Evolutionary conservation across 2,797 vertebrate species (phyloP), one percentile per base, ranked within the genome.

Genomic region (Mormyrops boulengeri): DNA sequence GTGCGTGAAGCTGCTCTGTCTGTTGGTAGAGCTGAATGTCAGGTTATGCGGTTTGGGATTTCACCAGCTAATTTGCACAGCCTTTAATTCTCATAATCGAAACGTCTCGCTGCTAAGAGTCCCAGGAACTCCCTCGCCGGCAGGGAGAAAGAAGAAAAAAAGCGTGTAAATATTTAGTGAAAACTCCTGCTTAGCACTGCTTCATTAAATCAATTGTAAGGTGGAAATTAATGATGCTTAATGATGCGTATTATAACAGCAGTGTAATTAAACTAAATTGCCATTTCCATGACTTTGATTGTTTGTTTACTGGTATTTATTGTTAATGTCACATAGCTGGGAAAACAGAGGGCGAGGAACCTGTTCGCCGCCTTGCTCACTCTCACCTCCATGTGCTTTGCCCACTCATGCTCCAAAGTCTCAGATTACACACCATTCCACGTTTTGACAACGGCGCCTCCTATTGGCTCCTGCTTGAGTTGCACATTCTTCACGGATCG

Each of bases 241-340:
- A 91, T 91, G 50, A 85, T 84, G 85, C 22, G 47, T n/a, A 90
- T 89, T 87, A 91, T 62, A 86, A 90, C 66, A 55, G 85, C 41
- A 87, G 87, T 47, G 86, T 90, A 92, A 90, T 92, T 90, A 90
- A 88, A 90, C 91, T 91, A 91, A n/a, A 92, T 90, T 90, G 91
- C 66, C 38, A 47, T 89, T 88, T 90, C 90, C 89, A 60, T 90
- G 84, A 88, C 89, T 92, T 84, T 90, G 88, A 69, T 44, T 90
- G 87, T 92, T 92, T 92, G 88, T 90, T 92, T 91, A 88, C 85
- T 90, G 85, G 90, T 91, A 89, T 93, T 93, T 91, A 91, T 82
- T 87, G 62, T 91, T 90, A 92, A 85, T 91, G 88, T 88, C 91
- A 89, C 47, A 17, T 44, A 50, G 66, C 89, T 80, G 60, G 90